These are phyloP conservation scores for Agrypnus murinus DNA, from an alignment of 2,888 invertebrate genomes.

Conservation along the genomic window DNA sequence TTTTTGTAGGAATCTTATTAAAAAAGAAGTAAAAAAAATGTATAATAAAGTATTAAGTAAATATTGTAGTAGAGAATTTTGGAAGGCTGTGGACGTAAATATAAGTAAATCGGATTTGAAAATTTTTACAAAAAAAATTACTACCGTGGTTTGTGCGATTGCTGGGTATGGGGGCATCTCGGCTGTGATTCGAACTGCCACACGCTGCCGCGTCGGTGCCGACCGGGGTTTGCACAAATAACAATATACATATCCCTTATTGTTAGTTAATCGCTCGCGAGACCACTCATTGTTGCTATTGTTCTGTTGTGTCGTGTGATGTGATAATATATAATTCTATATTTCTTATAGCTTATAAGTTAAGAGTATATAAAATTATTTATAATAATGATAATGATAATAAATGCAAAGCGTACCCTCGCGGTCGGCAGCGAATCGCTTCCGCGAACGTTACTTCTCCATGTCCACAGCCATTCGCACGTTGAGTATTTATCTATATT, in stretches of 20 bases:
- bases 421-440: conserved; percentile 52
- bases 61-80: neutral
- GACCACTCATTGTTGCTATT: conserved; percentile 71
- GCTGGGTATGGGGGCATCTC: conserved; percentile 66
- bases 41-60: neutral
- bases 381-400: no score
- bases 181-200: conserved; percentile 72
- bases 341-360: conserved; percentile 70
- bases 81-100: no score
- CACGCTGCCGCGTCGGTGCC: conserved; percentile 62
- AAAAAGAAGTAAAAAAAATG: neutral
- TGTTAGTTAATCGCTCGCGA: conserved; percentile 67
- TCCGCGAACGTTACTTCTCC: conserved; percentile 47
- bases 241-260: conserved; percentile 73
- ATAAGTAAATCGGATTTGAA: conserved; percentile 26
- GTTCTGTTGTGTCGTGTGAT: conserved; percentile 71
- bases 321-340: conserved; percentile 71
- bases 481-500: conserved; percentile 39
- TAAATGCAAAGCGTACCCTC: conserved; percentile 46
- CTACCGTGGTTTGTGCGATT: conserved; percentile 59
- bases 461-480: conserved; percentile 52
- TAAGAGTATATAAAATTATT: conserved; percentile 65
- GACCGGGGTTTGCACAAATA: conserved; percentile 61
- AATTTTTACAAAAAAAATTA: conserved; percentile 40
- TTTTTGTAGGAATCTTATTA: neutral